Evolutionary conservation across 1,140 invertebrate genomes (phyloP).

Genomic region (Sminthurinus signatus): DNA sequence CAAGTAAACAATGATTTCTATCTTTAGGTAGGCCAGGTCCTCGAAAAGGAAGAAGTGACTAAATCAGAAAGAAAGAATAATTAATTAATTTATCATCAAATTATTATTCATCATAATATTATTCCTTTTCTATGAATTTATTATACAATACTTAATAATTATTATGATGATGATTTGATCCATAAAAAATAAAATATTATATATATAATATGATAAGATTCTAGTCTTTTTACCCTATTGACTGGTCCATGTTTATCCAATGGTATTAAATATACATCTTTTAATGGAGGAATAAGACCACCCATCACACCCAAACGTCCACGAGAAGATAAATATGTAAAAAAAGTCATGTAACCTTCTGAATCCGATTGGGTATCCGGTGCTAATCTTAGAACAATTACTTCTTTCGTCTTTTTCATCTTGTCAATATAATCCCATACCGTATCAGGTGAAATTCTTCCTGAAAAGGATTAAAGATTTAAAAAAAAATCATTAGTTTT

Average conservation of each 20-base stretch:
- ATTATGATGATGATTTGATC: no score
- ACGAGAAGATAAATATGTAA: constrained; percentile 77
- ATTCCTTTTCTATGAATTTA: no score
- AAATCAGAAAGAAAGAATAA: no score
- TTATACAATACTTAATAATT: no score
- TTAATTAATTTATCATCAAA: no score
- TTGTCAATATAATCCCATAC: constrained; percentile 92
- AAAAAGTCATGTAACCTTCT: constrained; percentile 76
- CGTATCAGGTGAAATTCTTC: constrained; percentile 78
- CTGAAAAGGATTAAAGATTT: no score
- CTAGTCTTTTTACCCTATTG: constrained; percentile 68
- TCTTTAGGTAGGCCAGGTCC: constrained; percentile 53
- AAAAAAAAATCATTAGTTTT: no score
- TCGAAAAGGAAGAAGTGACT: constrained; percentile 43
- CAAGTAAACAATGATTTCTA: constrained; percentile 32
- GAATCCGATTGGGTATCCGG: constrained; percentile 76
- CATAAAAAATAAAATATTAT: no score
- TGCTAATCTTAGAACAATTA: constrained; percentile 72
- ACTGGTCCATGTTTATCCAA: constrained; percentile 68
- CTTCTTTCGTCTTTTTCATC: constrained; percentile 83
- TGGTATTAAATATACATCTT: constrained; percentile 92
- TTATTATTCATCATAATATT: no score
- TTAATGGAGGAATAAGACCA: constrained; percentile 61
- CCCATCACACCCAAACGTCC: constrained; percentile 64
- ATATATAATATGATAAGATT: no score